Percentiles rank a stretch among this genome's conserved stretches.
phyloP scores from a whole-genome alignment of 2,888 invertebrate species.

The Agriotes lineatus region DNA sequence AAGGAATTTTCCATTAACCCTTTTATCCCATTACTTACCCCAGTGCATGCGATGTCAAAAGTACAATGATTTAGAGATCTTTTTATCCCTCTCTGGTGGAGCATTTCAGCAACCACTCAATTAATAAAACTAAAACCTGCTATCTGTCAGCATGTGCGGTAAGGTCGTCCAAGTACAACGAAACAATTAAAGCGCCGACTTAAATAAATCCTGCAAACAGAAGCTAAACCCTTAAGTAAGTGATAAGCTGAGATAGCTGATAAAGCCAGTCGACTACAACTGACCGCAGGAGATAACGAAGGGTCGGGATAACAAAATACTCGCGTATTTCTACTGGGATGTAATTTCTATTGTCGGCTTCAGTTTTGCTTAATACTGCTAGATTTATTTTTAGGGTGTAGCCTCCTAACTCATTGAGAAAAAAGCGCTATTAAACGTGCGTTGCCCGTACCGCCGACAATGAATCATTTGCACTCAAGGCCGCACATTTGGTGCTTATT shows the following conservation, averaged over 20 bases:
- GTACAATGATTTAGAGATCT: too few relatives aligned
- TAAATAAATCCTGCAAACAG: slow-evolving; percentile 44
- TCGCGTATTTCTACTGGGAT: slow-evolving; percentile 15
- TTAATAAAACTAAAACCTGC: not conserved
- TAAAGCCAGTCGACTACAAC: slow-evolving; percentile 50
- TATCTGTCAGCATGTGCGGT: not conserved
- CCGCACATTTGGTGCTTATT: slow-evolving; percentile 3
- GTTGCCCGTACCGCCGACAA: slow-evolving; percentile 6
- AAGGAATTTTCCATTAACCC: too few relatives aligned
- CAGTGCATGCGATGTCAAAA: too few relatives aligned
- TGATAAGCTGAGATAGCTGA: slow-evolving; percentile 50
- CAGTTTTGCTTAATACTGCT: slow-evolving; percentile 14
- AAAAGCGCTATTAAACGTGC: slow-evolving; percentile 9
- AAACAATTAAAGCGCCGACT: slow-evolving; percentile 32
- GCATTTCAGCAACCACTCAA: not conserved
- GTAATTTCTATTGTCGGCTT: slow-evolving; percentile 21
- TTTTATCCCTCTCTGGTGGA: too few relatives aligned
- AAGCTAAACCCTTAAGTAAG: slow-evolving; percentile 49
- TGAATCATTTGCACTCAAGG: slow-evolving; percentile 21
- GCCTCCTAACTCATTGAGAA: slow-evolving; percentile 17
- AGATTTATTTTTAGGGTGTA: slow-evolving; percentile 20
- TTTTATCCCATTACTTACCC: too few relatives aligned
- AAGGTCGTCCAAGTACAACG: slow-evolving; percentile 18
- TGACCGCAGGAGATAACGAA: slow-evolving; percentile 47
- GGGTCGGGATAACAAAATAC: slow-evolving; percentile 32